Evolutionary conservation across 53 echinoderm and acorn worm genomes (phyloP), one percentile per base, ranked within the genome.

Genomic region (Apostichopus leukothele): DNA sequence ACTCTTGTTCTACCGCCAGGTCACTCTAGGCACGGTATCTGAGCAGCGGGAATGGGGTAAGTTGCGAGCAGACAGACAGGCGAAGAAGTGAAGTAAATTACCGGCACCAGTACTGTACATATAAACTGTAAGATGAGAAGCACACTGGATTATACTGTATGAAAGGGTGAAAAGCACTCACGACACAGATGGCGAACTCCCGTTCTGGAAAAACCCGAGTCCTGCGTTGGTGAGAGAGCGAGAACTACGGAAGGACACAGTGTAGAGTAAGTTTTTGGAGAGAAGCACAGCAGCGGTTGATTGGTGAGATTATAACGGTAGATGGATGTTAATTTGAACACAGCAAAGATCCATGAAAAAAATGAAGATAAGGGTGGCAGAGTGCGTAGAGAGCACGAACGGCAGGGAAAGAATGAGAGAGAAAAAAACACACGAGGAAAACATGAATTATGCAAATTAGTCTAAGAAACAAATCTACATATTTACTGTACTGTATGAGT

Each of bases 121-220:
- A 39, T 39, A 39, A 39, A 39, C 39, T 39, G 39, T 39, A 39
- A 39, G 39, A 39, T 39, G 39, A 39, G 39, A 39, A 39, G 63
- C 11, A 63, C 16, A 63, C 63, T 63, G 18, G 18, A 71, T 6
- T 18, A 71, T 13, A 71, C 16, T 71, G 18, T 71, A 18, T 39
- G 39, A 71, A 71, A 71, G 20, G 71, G 18, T 71, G 71, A 55
- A 81, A 81, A 55, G 81, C 55, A 81, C 81, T 81, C 81, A 81
- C 81, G 81, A 23, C 53, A 81, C n/a, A 18, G 23, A 55, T 3
- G 7, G 14, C n/a, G 20, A 16, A 57, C n/a, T 81, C 55, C 54
- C 55, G 50, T 85, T 85, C 67, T 85, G 85, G 85, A 85, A 85
- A 39, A 85, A 85, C 50, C 85, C 85, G 60, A 85, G 85, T 60